Evolutionary conservation across 2,113 vertebrate genomes (phyloP), one percentile per base, ranked within the genome.

Genomic region (Polyodon spathula): DNA sequence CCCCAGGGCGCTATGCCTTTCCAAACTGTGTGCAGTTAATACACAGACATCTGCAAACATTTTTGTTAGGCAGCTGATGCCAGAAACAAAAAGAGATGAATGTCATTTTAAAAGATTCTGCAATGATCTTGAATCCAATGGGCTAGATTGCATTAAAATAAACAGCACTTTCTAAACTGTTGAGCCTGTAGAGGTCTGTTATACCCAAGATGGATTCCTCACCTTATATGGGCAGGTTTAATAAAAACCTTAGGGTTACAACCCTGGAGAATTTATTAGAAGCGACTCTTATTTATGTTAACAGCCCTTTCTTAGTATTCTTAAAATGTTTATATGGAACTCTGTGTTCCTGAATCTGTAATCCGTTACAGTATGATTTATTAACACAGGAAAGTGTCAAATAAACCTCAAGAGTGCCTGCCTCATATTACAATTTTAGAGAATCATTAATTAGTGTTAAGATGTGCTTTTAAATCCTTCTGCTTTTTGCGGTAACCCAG

Each of bases 31-130:
- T 74, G 73, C 81, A 81, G 80, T 86, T 84, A 75, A 42, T 78
- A 76, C 71, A 69, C 58, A 76, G 63, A 88, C 84, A 88, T 86
- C 82, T 89, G 82, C 73, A 84, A 78, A 66, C 75, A 73, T 78
- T 86, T 76, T 78, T 77, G 66, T 76, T 16, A 66, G 72, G 63
- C 54, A 63, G 70, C 63, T 72, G 63, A 74, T 85, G 85, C 85
- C 84, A 84, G 71, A 71, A 78, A 76, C 43, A 65, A 65, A 61
- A 64, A 72, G 72, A 65, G 54, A 74, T 74, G 68, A 74, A 67
- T 69, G 76, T 72, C 66, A 64, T 71, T 76, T 52, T 80, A 70
- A 61, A 66, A 62, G 73, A 46, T 73, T 68, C 61, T 62, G 59
- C 61, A 77, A 79, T 71, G 67, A 70, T 76, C 75, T 71, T 76